Percentiles rank a stretch among this genome's conserved stretches.
phyloP scores from a whole-genome alignment of 2,113 vertebrate genomes.

The Numenius arquata region DNA sequence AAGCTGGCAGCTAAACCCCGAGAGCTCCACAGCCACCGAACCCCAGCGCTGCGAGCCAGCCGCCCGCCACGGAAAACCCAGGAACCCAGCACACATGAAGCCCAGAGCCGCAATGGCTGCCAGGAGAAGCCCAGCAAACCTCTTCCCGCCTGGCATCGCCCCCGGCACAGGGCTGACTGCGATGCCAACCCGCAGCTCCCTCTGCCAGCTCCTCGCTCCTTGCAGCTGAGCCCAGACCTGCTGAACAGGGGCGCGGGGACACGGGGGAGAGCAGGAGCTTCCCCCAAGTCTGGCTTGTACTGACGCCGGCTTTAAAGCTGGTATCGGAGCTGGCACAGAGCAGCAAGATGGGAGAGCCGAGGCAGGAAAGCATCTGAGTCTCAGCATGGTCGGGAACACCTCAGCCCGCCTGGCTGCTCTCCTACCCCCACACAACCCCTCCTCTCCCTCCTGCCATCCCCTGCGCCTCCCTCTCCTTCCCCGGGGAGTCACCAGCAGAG shows the following conservation, averaged over 20 bases:
- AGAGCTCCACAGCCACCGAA: not conserved
- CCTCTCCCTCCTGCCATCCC: not conserved
- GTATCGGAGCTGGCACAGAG: not conserved
- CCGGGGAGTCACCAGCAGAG: not conserved
- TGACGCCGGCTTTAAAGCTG: not conserved
- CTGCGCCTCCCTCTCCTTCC: not conserved
- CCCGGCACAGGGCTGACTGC: not conserved
- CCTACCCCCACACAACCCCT: not conserved
- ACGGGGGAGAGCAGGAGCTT: not conserved
- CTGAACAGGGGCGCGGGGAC: not conserved
- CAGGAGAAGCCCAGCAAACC: not conserved
- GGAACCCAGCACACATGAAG: no score
- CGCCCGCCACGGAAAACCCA: not conserved
- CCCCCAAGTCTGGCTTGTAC: not conserved
- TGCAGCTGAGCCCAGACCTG: not conserved
- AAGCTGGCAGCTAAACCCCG: not conserved
- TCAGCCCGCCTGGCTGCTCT: not conserved
- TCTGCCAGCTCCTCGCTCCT: not conserved
- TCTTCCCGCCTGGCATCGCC: not conserved
- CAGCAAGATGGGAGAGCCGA: not conserved
- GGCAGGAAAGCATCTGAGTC: not conserved
- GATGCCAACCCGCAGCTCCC: not conserved
- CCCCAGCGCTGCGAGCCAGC: accelerated
- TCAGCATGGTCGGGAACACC: not conserved
- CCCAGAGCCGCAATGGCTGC: not conserved